Percentiles rank a stretch among this genome's conserved stretches.
These are phyloP conservation scores for Platorchestia sp. DNA, from an alignment of 1,140 invertebrate genomes.

Conservation along the genomic window DNA sequence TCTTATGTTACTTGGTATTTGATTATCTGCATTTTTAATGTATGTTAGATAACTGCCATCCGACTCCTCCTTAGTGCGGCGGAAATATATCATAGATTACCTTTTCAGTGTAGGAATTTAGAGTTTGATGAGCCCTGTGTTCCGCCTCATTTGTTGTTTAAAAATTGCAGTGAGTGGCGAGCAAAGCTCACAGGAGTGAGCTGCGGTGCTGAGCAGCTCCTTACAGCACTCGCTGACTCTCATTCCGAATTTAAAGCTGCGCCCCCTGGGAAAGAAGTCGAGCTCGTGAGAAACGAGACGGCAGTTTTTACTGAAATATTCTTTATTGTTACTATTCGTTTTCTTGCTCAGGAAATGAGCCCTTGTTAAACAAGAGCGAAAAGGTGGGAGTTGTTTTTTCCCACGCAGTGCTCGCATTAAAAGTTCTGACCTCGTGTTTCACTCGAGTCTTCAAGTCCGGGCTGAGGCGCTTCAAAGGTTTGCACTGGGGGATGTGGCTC, in stretches of 20 bases:
- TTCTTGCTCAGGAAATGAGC: neutral
- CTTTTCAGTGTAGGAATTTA: neutral
- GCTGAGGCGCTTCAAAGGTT: neutral
- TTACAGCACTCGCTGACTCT: neutral
- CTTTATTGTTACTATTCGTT: neutral
- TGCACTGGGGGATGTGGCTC: neutral
- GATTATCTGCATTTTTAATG: neutral
- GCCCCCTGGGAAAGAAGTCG: neutral
- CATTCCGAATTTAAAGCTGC: neutral
- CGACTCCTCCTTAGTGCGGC: neutral
- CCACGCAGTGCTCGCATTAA: neutral
- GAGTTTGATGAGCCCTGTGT: neutral
- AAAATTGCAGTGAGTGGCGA: neutral
- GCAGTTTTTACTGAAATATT: neutral
- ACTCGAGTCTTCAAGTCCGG: neutral
- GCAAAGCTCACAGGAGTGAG: neutral
- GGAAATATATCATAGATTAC: neutral
- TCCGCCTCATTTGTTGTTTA: neutral
- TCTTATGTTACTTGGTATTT: neutral
- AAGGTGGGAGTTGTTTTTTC: neutral
- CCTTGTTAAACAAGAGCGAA: neutral
- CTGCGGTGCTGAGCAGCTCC: neutral
- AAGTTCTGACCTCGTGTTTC: neutral
- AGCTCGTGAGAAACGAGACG: neutral
- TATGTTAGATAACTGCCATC: neutral